Conservation (phyloP, 2,113 vertebrate genomes). For the Phoenicopterus ruber region DNA sequence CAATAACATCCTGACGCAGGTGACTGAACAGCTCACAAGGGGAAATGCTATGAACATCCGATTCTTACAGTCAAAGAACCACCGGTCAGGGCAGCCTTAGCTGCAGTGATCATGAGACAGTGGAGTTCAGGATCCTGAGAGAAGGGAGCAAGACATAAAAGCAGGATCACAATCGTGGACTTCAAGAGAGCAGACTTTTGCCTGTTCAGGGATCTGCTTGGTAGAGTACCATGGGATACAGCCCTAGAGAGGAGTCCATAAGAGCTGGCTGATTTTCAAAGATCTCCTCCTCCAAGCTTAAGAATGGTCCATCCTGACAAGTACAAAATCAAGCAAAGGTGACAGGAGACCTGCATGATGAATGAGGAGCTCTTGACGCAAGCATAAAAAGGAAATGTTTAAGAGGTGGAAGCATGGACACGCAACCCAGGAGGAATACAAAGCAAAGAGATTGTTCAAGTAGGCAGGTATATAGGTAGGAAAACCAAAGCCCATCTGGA, state of each 20-base stretch:
- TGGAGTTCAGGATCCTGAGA: background rate
- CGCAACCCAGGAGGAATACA: background rate
- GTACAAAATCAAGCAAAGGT: background rate
- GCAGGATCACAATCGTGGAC: background rate
- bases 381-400: background rate
- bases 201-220: background rate
- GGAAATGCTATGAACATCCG: background rate
- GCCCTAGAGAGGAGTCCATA: background rate
- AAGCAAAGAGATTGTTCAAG: background rate
- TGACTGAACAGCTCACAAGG: background rate
- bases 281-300: background rate
- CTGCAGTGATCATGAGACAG: background rate
- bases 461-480: background rate
- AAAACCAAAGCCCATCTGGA: background rate
- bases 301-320: background rate
- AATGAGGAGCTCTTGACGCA: background rate
- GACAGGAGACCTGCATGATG: background rate
- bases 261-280: background rate
- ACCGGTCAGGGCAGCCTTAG: background rate
- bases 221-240: background rate
- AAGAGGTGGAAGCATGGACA: background rate
- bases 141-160: background rate
- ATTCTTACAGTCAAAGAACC: background rate
- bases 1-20: background rate
- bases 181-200: background rate